Conservation (phyloP, 2,888 invertebrate species). For the Eupithecia subumbrata region DNA sequence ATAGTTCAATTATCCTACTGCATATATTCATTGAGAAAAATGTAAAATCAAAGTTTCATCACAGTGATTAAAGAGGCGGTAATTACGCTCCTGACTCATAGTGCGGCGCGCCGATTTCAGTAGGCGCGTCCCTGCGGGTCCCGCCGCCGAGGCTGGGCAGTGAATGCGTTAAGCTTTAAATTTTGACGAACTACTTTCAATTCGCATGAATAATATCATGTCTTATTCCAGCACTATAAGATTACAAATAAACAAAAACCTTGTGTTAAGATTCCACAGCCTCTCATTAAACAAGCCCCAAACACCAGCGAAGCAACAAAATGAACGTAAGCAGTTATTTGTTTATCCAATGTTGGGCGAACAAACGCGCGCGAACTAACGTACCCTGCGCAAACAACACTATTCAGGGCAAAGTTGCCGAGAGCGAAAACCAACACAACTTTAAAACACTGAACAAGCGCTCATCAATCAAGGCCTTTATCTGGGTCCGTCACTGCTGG, state of each 20-base stretch:
- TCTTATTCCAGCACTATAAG: not conserved
- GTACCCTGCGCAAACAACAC: slow-evolving; percentile 25
- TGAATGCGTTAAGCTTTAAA: not conserved
- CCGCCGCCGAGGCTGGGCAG: no score
- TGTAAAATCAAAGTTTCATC: no score
- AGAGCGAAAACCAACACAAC: slow-evolving; percentile 33
- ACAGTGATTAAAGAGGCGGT: no score
- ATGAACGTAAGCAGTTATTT: slow-evolving; percentile 9
- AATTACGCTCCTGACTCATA: no score
- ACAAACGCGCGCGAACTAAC: slow-evolving; percentile 15
- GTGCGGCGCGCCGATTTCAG: no score
- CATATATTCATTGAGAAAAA: no score
- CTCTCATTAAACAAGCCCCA: not conserved
- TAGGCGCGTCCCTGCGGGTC: no score
- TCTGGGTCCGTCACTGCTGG: slow-evolving; percentile 31
- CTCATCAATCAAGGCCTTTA: slow-evolving; percentile 36
- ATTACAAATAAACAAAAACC: not conserved
- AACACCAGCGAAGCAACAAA: not conserved
- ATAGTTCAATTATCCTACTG: no score
- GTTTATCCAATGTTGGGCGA: not conserved
- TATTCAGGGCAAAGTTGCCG: slow-evolving; percentile 19
- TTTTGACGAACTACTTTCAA: not conserved
- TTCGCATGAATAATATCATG: not conserved
- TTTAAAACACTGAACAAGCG: slow-evolving; percentile 34
- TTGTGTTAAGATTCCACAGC: not conserved